phyloP scores from a whole-genome alignment of 2,888 invertebrate species.

The Venustoraphidia nigricollis region DNA sequence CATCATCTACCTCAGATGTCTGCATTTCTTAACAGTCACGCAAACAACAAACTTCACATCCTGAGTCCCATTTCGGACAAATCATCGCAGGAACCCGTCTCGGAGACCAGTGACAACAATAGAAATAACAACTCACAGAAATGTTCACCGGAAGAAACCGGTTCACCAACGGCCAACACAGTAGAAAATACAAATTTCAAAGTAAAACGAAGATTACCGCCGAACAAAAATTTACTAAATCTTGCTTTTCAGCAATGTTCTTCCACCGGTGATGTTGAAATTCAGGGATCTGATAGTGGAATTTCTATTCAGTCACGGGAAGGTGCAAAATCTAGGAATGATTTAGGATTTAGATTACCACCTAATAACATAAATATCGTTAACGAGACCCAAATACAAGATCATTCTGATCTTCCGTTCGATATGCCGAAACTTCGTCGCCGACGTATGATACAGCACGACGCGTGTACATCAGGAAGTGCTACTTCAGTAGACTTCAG shows the following conservation, averaged over 20 bases:
- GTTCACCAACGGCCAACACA: conserved; percentile 26
- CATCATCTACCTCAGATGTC: conserved; percentile 43
- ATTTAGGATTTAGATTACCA: background rate
- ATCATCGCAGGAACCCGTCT: conserved; percentile 73
- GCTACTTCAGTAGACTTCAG: conserved; percentile 62
- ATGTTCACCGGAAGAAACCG: conserved; percentile 52
- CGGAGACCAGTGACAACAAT: conserved; percentile 69
- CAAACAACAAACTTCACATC: conserved; percentile 65
- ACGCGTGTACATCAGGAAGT: conserved; percentile 55
- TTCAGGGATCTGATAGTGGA: conserved; percentile 76
- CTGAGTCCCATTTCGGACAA: conserved; percentile 82
- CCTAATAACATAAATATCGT: conserved; percentile 22
- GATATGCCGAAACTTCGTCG: conserved; percentile 79
- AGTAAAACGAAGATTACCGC: conserved; percentile 49
- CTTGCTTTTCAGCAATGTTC: conserved; percentile 38
- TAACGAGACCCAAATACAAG: conserved; percentile 38
- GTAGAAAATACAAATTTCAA: conserved; percentile 28
- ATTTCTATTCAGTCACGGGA: conserved; percentile 75
- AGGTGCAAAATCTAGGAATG: conserved; percentile 24
- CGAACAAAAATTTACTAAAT: conserved; percentile 62
- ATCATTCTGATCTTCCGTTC: conserved; percentile 68
- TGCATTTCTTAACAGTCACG: conserved; percentile 47
- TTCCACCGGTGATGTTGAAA: conserved; percentile 53
- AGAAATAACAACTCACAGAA: conserved; percentile 65
- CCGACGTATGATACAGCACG: conserved; percentile 46